phyloP scores from a whole-genome alignment of 2,797 vertebrate species.

The Cygnus olor region DNA sequence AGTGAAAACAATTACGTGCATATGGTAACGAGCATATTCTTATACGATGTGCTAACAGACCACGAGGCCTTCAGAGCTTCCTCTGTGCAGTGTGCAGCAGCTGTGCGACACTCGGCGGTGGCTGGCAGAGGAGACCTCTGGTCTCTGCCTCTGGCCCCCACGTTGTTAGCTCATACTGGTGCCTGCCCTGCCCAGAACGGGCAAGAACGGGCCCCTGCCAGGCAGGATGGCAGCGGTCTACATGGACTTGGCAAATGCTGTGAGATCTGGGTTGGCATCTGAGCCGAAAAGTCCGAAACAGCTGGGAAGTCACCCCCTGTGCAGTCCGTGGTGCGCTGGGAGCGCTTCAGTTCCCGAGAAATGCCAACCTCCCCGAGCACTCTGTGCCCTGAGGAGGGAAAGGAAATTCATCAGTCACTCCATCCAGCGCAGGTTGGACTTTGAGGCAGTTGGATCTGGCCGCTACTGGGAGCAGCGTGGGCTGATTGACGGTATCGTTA shows the following conservation, averaged over 20 bases:
- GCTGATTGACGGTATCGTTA: neutral
- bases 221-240: neutral
- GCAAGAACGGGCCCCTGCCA: neutral
- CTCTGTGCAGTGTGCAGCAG: rapidly evolving
- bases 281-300: neutral
- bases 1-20: neutral
- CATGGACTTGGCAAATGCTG: neutral
- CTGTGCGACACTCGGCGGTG: neutral
- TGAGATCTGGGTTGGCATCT: neutral
- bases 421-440: neutral
- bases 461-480: neutral
- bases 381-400: neutral
- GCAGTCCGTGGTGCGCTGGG: neutral
- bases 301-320: neutral
- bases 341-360: neutral
- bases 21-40: neutral
- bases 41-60: neutral
- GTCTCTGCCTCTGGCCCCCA: neutral
- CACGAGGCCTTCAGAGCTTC: neutral
- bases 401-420: neutral
- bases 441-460: neutral
- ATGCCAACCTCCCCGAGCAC: neutral
- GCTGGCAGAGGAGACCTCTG: neutral
- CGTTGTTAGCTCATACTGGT: neutral
- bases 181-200: rapidly evolving